Conservation (phyloP, 1,140 invertebrate species). For the Drusus annulatus region DNA sequence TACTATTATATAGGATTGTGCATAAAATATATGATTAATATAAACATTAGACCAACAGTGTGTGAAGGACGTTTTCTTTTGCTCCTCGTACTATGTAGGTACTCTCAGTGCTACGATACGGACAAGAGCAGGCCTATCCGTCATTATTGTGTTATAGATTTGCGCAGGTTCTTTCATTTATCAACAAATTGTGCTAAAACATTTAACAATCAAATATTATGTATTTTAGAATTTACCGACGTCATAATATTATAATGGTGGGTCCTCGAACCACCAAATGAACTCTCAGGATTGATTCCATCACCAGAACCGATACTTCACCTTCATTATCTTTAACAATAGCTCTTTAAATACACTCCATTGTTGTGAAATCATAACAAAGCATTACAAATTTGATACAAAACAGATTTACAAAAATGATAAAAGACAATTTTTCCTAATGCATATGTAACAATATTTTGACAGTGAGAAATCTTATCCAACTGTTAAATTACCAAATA, state of each 20-base stretch:
- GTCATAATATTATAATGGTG: background rate
- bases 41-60: constrained; percentile 34
- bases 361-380: background rate
- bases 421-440: too few species aligned
- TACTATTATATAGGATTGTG: constrained; percentile 30
- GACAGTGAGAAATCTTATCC: background rate
- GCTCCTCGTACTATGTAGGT: constrained; percentile 5
- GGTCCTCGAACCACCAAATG: background rate
- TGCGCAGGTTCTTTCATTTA: constrained; percentile 11
- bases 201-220: constrained; percentile 15
- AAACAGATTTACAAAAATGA: too few species aligned
- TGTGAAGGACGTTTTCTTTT: constrained; percentile 17
- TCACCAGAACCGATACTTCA: background rate
- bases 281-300: background rate
- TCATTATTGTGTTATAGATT: constrained; percentile 25
- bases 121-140: background rate
- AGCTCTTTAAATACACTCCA: background rate
- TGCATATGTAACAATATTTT: background rate
- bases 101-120: too few species aligned
- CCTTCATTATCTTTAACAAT: background rate
- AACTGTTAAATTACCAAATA: background rate
- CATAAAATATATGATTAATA: constrained; percentile 41
- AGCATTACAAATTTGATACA: too few species aligned
- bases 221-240: constrained; percentile 18
- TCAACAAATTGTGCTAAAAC: constrained; percentile 24